These are phyloP conservation scores for Periphyllus acericola DNA, from an alignment of 2,888 invertebrate genomes.

Conservation along the genomic window DNA sequence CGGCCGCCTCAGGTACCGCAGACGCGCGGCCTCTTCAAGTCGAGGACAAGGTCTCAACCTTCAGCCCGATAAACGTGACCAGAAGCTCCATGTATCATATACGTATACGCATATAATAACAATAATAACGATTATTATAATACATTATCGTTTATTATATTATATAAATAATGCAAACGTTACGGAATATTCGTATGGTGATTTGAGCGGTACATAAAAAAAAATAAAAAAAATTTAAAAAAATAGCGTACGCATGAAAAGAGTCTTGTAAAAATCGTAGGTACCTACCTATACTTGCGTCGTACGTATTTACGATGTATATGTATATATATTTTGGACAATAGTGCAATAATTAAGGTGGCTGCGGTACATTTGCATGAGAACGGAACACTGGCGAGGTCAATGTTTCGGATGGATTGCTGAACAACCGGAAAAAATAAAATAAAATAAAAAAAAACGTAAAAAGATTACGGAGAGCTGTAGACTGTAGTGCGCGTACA, in stretches of 20 bases:
- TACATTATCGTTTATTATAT: constrained; percentile 52
- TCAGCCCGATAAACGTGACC: constrained; percentile 59
- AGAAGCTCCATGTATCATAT: constrained; percentile 36
- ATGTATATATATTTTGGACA: constrained; percentile 43
- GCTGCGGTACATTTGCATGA: constrained; percentile 59
- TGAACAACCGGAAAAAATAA: constrained; percentile 61
- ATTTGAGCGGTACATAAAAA: neutral
- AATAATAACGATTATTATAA: constrained; percentile 60
- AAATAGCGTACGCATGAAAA: constrained; percentile 5
- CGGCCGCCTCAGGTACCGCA: constrained; percentile 34
- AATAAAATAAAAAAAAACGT: constrained; percentile 29
- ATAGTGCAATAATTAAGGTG: constrained; percentile 60
- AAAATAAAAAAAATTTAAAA: neutral
- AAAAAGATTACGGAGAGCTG: constrained; percentile 42
- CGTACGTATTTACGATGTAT: neutral
- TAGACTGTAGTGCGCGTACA: no score
- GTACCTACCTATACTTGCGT: constrained; percentile 11
- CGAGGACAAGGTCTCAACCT: constrained; percentile 61
- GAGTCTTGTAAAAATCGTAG: constrained; percentile 44
- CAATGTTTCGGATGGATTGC: constrained; percentile 61
- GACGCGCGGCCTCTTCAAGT: constrained; percentile 51
- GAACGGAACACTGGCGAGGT: constrained; percentile 55
- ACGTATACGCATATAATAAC: constrained; percentile 20
- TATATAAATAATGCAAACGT: constrained; percentile 52
- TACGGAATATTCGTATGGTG: constrained; percentile 30